Evolutionary conservation across 2,888 invertebrate species (phyloP).

Genomic region (Drosophila aldrichi): DNA sequence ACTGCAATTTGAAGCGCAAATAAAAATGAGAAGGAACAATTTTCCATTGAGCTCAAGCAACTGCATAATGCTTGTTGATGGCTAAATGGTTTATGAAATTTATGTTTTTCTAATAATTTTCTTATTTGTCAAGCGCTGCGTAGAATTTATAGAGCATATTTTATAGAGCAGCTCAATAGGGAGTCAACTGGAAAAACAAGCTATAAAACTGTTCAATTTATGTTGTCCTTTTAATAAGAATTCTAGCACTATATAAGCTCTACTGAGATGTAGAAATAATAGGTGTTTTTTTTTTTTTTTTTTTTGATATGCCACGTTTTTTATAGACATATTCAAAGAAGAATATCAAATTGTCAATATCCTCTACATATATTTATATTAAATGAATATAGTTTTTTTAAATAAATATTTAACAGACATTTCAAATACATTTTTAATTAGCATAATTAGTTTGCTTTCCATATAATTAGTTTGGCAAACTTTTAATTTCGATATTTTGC

Average conservation of each 20-base stretch:
- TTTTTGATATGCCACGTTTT: too few relatives aligned
- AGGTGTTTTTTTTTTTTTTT: too few relatives aligned
- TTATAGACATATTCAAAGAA: too few relatives aligned
- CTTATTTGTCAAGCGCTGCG: neutral
- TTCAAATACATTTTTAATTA: neutral
- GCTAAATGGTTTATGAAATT: neutral
- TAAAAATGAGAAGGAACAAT: neutral
- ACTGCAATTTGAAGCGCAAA: neutral
- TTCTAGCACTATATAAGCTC: too few relatives aligned
- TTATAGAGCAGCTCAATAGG: neutral
- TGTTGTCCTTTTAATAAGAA: too few relatives aligned
- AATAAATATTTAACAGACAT: neutral
- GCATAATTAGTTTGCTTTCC: slow-evolving; percentile 2
- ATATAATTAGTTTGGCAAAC: neutral
- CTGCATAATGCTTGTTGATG: neutral
- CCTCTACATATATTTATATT: too few relatives aligned
- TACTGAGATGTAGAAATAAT: too few relatives aligned
- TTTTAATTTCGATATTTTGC: neutral
- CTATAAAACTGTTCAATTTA: too few relatives aligned
- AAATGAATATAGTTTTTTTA: too few relatives aligned
- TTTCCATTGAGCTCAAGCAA: neutral
- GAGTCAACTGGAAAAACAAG: neutral
- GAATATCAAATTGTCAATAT: too few relatives aligned
- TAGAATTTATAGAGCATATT: neutral
- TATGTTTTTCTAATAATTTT: neutral